Percentiles rank a stretch among this genome's conserved stretches.
Conservation (phyloP, 2,113 vertebrate genomes). For the Platichthys stellatus region DNA sequence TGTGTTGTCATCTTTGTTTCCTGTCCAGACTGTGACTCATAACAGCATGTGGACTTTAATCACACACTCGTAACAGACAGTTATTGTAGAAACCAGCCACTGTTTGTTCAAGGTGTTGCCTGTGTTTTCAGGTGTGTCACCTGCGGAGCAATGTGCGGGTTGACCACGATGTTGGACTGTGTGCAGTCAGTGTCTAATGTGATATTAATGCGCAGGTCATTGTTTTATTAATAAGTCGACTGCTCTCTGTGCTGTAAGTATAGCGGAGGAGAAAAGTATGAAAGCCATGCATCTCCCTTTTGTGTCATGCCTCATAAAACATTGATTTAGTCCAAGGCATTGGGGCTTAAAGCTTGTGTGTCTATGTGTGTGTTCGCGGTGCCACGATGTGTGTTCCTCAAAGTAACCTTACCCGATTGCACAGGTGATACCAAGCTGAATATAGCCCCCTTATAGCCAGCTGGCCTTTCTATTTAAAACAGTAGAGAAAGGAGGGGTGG, state of each 20-base stretch:
- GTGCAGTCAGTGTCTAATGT: not conserved
- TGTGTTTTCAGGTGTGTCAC: not conserved
- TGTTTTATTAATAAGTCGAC: slow-evolving; percentile 31
- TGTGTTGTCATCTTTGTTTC: slow-evolving; percentile 51
- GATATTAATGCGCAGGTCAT: slow-evolving; percentile 3
- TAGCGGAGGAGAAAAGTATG: slow-evolving; percentile 5
- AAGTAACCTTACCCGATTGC: slow-evolving; percentile 78
- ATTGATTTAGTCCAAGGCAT: slow-evolving; percentile 39
- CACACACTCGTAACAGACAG: slow-evolving; percentile 43
- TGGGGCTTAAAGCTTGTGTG: slow-evolving; percentile 32
- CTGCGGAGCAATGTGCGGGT: not conserved
- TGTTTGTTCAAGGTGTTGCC: slow-evolving; percentile 63
- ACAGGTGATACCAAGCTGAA: slow-evolving; percentile 84
- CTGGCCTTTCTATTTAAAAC: slow-evolving; percentile 86
- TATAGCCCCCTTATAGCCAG: slow-evolving; percentile 81
- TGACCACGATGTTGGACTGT: not conserved
- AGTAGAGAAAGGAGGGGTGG: slow-evolving; percentile 15
- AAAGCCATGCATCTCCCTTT: slow-evolving; percentile 6
- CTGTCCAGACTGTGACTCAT: slow-evolving; percentile 72
- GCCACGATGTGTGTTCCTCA: slow-evolving; percentile 40
- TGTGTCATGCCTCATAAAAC: slow-evolving; percentile 32
- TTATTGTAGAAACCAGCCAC: slow-evolving; percentile 48
- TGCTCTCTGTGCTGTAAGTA: slow-evolving; percentile 8
- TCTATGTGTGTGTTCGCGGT: slow-evolving; percentile 12
- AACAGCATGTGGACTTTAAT: slow-evolving; percentile 70